Evolutionary conservation across 2,888 invertebrate species (phyloP), one percentile per base, ranked within the genome.

Genomic region (Noctua pronuba): DNA sequence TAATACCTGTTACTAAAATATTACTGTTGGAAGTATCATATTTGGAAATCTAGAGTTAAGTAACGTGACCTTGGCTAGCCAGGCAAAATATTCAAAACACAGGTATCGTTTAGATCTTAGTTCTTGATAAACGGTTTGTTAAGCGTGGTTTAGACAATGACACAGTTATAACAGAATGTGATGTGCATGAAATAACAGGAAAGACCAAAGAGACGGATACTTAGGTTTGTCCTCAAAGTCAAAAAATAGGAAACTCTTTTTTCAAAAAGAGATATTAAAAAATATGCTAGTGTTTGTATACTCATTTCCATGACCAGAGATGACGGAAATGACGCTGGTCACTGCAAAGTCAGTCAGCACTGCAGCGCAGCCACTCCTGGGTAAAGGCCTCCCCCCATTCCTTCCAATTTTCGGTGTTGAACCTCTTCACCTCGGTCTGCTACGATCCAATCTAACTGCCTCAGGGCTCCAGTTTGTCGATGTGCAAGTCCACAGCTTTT

Each of bases 41-140:
- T 90, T 90, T 90, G 76, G 88, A 86, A 90, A 91, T 90, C 83
- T 84, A 77, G 75, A 84, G 77, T 90, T 88, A 83, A 85, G 91
- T 88, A 91, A 91, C 76, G 77, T 68, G 77, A 86, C 91, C 91
- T 91, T 91, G 88, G 73, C 10, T 49, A 38, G 69, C 67, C 62
- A 77, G 67, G 46, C 58, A 60, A 82, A 80, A 82, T 86, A 84
- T 85, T 86, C 75, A 79, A 83, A 84, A 85, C 78, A 85, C 64
- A 75, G 66, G 79, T 79, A 82, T 73, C 75, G 52, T 82, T 79
- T 78, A 83, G 83, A 83, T 80, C 35, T 74, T 66, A 73, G 49
- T 60, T 76, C 49, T 18, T 66, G 86, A 86, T 85, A 75, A 44
- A 24, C 24, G 28, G 60, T 60, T 49, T 75, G 49, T 72, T 73